phyloP scores from a whole-genome alignment of 2,888 invertebrate genomes.

The Latheticus oryzae region DNA sequence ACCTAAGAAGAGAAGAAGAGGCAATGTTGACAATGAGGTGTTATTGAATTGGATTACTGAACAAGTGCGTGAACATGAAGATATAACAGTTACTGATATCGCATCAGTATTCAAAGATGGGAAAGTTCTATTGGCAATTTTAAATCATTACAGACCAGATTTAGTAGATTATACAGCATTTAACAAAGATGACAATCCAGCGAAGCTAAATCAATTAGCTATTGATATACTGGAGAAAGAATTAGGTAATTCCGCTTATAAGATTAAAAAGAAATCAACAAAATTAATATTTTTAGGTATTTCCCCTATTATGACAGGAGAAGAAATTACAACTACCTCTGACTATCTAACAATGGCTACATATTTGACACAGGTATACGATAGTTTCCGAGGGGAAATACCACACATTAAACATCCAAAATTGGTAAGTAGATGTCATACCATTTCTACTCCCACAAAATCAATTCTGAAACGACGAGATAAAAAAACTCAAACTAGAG shows the following conservation, averaged over 20 bases:
- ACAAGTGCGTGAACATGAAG: slow-evolving; percentile 75
- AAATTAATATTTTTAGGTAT: slow-evolving; percentile 68
- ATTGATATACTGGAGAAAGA: slow-evolving; percentile 89
- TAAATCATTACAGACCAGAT: slow-evolving; percentile 91
- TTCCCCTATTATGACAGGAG: slow-evolving; percentile 78
- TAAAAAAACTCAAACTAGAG: too few species aligned
- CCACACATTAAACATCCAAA: slow-evolving; percentile 83
- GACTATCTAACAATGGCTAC: slow-evolving; percentile 82
- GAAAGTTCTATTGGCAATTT: slow-evolving; percentile 77
- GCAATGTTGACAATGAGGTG: slow-evolving; percentile 73
- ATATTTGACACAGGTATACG: slow-evolving; percentile 90
- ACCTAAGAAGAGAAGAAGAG: slow-evolving; percentile 73
- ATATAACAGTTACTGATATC: slow-evolving; percentile 73
- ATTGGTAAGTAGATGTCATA: slow-evolving; percentile 72
- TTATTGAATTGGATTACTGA: slow-evolving; percentile 83
- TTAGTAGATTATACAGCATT: slow-evolving; percentile 80
- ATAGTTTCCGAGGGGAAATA: slow-evolving; percentile 91
- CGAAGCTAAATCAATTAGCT: slow-evolving; percentile 82
- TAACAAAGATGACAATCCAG: slow-evolving; percentile 74
- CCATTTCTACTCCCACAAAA: too few species aligned
- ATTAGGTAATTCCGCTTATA: too few species aligned
- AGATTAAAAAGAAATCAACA: too few species aligned
- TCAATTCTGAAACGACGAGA: too few species aligned
- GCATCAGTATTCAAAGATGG: slow-evolving; percentile 78
- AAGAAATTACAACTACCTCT: slow-evolving; percentile 79